A percentile compares a stretch with the other conserved stretches of the same genome.
phyloP scores from a whole-genome alignment of 2,888 invertebrate genomes.

The Rhopalosiphum nymphaeae region DNA sequence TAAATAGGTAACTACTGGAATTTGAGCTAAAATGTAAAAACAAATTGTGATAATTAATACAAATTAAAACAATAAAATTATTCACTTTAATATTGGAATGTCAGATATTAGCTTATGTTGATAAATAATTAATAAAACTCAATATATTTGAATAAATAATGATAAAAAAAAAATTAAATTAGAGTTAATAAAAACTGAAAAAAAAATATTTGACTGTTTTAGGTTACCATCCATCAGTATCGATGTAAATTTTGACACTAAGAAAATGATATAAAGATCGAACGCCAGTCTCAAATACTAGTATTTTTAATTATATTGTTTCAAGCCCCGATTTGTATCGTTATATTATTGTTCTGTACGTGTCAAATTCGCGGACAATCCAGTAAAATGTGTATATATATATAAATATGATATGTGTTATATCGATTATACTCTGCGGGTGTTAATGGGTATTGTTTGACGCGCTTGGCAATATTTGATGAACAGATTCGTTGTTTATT shows the following conservation, averaged over 20 bases:
- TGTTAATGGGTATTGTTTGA: not conserved
- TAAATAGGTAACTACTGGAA: not conserved
- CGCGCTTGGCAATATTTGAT: not conserved
- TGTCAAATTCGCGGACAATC: not conserved
- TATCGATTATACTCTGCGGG: too few relatives aligned
- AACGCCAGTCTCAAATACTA: not conserved
- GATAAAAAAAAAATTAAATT: not conserved
- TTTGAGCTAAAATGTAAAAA: not conserved
- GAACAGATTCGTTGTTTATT: not conserved
- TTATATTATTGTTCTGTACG: not conserved
- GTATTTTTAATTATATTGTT: not conserved
- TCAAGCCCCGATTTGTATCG: not conserved
- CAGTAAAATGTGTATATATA: not conserved
- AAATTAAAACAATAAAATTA: not conserved
- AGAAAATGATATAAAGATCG: not conserved
- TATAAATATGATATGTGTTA: too few relatives aligned
- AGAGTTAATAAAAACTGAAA: not conserved
- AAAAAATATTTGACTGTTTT: not conserved
- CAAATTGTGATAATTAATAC: not conserved
- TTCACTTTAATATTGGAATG: not conserved
- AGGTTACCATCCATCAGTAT: not conserved
- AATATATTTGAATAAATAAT: not conserved
- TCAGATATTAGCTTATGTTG: not conserved
- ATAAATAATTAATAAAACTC: not conserved
- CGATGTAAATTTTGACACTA: not conserved